Base-by-base conservation (phyloP, 2,113 vertebrate species). In the Misgurnus anguillicaudatus region DNA sequence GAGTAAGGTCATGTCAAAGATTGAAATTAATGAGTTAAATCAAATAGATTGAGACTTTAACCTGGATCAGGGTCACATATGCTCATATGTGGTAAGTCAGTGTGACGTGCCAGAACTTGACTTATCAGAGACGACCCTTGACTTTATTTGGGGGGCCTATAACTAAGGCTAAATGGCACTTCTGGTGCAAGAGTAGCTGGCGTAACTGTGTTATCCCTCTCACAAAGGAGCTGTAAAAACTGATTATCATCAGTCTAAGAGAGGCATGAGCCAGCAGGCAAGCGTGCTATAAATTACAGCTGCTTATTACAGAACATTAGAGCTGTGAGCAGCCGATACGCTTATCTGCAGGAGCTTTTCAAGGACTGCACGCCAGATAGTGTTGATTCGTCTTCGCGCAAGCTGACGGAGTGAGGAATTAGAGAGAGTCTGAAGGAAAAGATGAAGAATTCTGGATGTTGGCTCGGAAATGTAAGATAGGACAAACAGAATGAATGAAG, bases 301-400 rank as follows among this genome's bases (percentile, higher is more conserved):
- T 77, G 14, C 39, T 86, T 71, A 83, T 89, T 85, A 86, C 84
- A 87, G 53, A 85, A 82, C 73, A 77, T 77, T 13, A 10, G 80
- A 82, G 53, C 57, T 72, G 62, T 77, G 66, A 80, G 80, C 82
- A 79, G 75, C 70, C 60, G 71, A 87, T 88, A 88, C 62, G 87
- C 85, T 89, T 85, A 87, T 89, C 80, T 87, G 16, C 41, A 83
- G 85, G 83, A 70, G 82, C 76, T 80, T 79, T 75, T 86, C 82
- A 88, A 87, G 84, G 85, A 87, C 78, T 81, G 41, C 80, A 80
- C 64, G 13, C 2, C 71, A 79, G 82, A 80, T 78, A 80, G 76
- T 17, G 68, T 79, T 79, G 70, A 42, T 60, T 42, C 21, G 51
- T 68, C 36, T 17, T 17, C n/a, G 64, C 60, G 65, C 76, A 76